Base-by-base conservation (phyloP, 64 coral and sea anemone genomes). In the Montipora cactus region DNA sequence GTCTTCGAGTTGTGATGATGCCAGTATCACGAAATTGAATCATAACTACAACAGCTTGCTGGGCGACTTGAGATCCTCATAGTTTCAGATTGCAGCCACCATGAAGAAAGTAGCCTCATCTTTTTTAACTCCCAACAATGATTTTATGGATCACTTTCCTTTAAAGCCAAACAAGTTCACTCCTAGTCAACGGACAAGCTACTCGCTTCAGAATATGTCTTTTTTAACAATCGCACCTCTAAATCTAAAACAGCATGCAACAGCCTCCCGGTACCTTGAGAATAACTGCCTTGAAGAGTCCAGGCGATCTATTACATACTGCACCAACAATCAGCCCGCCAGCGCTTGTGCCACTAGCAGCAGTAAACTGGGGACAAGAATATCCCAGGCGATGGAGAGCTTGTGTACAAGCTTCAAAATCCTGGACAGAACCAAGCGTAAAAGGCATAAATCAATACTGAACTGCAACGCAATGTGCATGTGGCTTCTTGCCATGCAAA, bases 371-470 rank as follows among this genome's bases (percentile, higher is more conserved):
- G 37, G 98, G 92, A 20, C 44, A 85, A 14, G 98, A 99, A 61
- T 99, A 99, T 12, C 95, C 95, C 78, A 94, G 45, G 11, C 81
- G 59, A 16, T 99, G 95, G 11, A 99, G 72, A 3, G 83, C 84
- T 81, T 81, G 19, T 10, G 92, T 74, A 59, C 98, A 99, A 44
- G 98, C 94, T 84, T 99, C 98, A 64, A 99, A 99, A 90, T 99
- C 98, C 98, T 99, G 51, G 25, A 55, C 19, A 57, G 19, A 18
- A 59, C 16, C 37, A 37, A 47, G 44, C 45, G 11, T 7, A 49
- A 51, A 55, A 44, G 49, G 3, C 13, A 77, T 6, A 18, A 89
- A 46, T 53, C 11, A 44, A 11, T 52, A 71, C 47, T 4, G 14
- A 59, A 44, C 20, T 81, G 52, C 11, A 59, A 78, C 3, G 45